A percentile compares a stretch with the other conserved stretches of the same genome.
Evolutionary conservation across 2,888 invertebrate species (phyloP).

Genomic region (Apeira syringaria): DNA sequence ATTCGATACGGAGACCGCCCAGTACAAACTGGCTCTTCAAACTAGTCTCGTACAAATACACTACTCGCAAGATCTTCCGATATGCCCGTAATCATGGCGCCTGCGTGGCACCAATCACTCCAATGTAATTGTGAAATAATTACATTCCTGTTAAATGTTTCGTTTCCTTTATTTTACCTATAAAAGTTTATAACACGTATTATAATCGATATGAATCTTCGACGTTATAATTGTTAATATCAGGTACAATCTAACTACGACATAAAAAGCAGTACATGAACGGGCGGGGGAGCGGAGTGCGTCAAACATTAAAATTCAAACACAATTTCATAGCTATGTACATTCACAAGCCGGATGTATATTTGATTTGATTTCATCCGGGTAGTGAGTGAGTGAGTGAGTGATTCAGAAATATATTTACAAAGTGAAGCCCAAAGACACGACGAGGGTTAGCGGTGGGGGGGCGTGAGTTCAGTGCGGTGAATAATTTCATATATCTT

Average conservation of each 20-base stretch:
- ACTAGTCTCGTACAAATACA: too few relatives aligned
- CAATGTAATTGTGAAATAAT: too few relatives aligned
- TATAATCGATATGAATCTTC: too few relatives aligned
- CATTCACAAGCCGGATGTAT: slow-evolving; percentile 40
- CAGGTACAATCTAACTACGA: slow-evolving; percentile 6
- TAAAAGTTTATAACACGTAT: too few relatives aligned
- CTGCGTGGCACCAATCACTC: too few relatives aligned
- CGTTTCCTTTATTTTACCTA: too few relatives aligned
- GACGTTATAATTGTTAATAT: slow-evolving; percentile 1
- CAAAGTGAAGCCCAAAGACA: slow-evolving; percentile 72
- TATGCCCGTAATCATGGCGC: too few relatives aligned
- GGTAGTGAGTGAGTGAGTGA: slow-evolving; percentile 55
- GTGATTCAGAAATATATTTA: slow-evolving; percentile 75
- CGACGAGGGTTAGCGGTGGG: slow-evolving; percentile 72
- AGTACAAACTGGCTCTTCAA: too few relatives aligned
- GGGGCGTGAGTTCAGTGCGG: slow-evolving; percentile 66
- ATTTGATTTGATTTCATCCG: slow-evolving; percentile 57
- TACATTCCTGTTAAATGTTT: too few relatives aligned
- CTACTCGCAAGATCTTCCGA: too few relatives aligned
- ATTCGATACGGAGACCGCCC: too few relatives aligned
- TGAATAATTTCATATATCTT: slow-evolving; percentile 71
- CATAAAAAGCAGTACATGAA: slow-evolving; percentile 29
- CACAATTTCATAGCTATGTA: slow-evolving; percentile 49
- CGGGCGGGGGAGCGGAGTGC: slow-evolving; percentile 42
- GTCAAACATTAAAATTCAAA: slow-evolving; percentile 54